phyloP scores from a whole-genome alignment of 2,797 vertebrate species.

The Enteromius viviparus region DNA sequence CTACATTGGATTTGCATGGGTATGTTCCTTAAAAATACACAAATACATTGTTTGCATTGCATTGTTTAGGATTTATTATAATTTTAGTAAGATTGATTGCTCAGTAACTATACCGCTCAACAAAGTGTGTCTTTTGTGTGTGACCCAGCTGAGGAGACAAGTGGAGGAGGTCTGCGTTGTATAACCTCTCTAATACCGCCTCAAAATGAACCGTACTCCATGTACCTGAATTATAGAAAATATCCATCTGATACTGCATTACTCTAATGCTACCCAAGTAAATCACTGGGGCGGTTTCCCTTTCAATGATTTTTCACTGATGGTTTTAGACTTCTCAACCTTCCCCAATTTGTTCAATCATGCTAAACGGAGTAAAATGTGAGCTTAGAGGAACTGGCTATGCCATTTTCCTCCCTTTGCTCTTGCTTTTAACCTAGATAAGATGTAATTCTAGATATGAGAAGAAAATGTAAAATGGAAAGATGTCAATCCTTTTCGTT shows the following conservation, averaged over 20 bases:
- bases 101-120: neutral
- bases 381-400: conserved; percentile 30
- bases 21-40: neutral
- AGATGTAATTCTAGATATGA: neutral
- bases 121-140: neutral
- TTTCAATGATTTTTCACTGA: conserved; percentile 9
- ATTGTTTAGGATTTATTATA: neutral
- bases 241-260: neutral
- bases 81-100: neutral
- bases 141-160: neutral
- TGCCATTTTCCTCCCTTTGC: conserved; percentile 24
- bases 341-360: conserved; percentile 17
- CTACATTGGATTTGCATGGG: neutral
- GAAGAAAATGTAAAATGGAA: neutral
- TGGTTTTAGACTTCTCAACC: conserved; percentile 13
- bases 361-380: conserved; percentile 19
- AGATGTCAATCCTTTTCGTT: neutral
- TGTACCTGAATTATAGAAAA: neutral
- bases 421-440: conserved; percentile 15
- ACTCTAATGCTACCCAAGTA: conserved; percentile 8
- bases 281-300: neutral
- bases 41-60: too few relatives aligned
- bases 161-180: neutral
- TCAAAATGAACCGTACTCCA: conserved; percentile 8
- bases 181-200: neutral